A percentile compares a stretch with the other conserved stretches of the same genome.
These are phyloP conservation scores for Contarinia nasturtii DNA, from an alignment of 1,140 invertebrate species.

Conservation along the genomic window DNA sequence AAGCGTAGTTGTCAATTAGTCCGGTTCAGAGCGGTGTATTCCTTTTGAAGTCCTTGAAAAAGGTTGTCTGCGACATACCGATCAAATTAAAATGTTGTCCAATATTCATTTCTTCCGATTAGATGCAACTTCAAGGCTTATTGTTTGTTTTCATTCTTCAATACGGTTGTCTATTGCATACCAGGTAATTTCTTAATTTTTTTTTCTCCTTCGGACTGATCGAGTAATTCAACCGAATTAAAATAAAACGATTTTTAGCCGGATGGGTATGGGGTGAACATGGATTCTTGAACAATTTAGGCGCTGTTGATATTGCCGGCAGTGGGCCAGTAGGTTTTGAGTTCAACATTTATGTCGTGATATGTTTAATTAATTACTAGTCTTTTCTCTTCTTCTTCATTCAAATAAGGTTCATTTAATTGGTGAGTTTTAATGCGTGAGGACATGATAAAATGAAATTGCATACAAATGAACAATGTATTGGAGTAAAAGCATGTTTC, in stretches of 20 bases:
- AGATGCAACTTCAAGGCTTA: slow-evolving; percentile 82
- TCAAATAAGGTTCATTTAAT: too few relatives aligned
- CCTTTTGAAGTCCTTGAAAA: too few relatives aligned
- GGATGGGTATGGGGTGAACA: slow-evolving; percentile 64
- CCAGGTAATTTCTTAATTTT: slow-evolving; percentile 61
- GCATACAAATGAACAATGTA: neutral
- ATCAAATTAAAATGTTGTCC: neutral
- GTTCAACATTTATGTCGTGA: too few relatives aligned
- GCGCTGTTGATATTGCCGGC: slow-evolving; percentile 75
- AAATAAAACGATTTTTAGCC: slow-evolving; percentile 6
- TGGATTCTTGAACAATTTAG: slow-evolving; percentile 63
- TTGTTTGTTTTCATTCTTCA: slow-evolving; percentile 73
- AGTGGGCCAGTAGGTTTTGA: slow-evolving; percentile 52
- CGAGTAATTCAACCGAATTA: neutral
- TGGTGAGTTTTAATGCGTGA: too few relatives aligned
- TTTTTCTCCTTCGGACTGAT: slow-evolving; percentile 33
- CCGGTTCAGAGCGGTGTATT: too few relatives aligned
- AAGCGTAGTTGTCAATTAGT: too few relatives aligned
- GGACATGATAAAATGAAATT: too few relatives aligned
- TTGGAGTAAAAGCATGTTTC: too few relatives aligned
- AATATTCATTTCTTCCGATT: too few relatives aligned
- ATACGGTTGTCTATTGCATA: slow-evolving; percentile 79
- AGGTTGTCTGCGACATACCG: too few relatives aligned
- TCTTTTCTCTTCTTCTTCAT: neutral
- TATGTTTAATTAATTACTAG: too few relatives aligned